phyloP scores from a whole-genome alignment of 2,113 vertebrate species.

The Podarcis muralis region DNA sequence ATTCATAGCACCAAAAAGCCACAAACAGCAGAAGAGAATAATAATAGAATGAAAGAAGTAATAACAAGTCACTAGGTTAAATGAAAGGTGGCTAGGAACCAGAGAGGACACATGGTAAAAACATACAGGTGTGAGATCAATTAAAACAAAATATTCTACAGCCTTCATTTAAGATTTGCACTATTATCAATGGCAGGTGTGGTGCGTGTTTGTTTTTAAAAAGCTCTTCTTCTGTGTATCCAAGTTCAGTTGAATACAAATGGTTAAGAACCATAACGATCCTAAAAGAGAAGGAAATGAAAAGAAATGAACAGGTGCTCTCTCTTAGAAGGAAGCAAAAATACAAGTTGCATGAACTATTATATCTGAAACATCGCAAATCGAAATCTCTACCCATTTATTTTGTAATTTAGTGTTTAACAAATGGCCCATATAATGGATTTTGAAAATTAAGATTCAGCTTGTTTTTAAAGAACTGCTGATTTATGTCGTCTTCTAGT shows the following conservation, averaged over 20 bases:
- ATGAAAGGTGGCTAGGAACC: slow-evolving; percentile 14
- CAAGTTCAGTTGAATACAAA: neutral
- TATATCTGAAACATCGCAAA: neutral
- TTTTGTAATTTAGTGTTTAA: neutral
- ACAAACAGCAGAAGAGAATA: slow-evolving; percentile 2
- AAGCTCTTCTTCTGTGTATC: slow-evolving; percentile 18
- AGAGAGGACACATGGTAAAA: slow-evolving; percentile 3
- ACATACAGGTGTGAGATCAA: slow-evolving; percentile 7
- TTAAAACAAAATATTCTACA: slow-evolving; percentile 26
- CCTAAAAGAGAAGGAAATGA: slow-evolving; percentile 58
- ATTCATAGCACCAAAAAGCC: slow-evolving; percentile 28
- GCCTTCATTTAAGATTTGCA: slow-evolving; percentile 24
- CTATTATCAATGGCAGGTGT: slow-evolving; percentile 3
- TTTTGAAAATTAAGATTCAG: neutral
- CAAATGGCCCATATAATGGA: neutral
- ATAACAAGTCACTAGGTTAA: slow-evolving; percentile 30
- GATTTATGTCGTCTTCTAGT: neutral
- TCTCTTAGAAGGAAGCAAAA: neutral
- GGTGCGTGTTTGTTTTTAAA: neutral
- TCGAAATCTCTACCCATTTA: neutral
- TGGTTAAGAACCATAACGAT: slow-evolving; percentile 77
- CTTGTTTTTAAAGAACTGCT: neutral
- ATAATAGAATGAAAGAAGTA: slow-evolving; percentile 1
- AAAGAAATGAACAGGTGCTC: neutral
- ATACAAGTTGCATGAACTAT: neutral